Evolutionary conservation across 2,113 vertebrate genomes (phyloP), one percentile per base, ranked within the genome.

Genomic region (Dicrurus megarhynchus): DNA sequence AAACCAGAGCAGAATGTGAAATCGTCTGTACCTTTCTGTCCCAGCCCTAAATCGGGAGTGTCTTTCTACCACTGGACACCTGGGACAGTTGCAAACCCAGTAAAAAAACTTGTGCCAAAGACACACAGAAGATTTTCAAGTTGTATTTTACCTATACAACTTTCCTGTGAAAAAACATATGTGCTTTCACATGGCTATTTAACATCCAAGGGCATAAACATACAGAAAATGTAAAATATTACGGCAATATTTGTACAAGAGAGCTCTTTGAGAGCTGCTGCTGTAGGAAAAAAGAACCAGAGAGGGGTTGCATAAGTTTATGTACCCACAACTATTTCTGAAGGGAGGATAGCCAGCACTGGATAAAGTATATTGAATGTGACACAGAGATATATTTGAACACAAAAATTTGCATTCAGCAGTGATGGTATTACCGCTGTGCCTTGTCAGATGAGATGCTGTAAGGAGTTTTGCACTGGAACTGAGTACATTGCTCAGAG

Each of bases 11-110:
- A 77, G 6, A 67, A 44, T 24, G 17, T 55, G 35, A 77, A 84
- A 81, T 81, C 6, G 6, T 23, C 6, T 69, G 16, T 11, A 68
- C 15, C 20, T 84, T 74, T 50, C 30, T 67, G 35, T 50, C 27
- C 23, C 19, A 50, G 7, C 19, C n/a, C 14, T 60, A 84, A 50
- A 22, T 33, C 2, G 0, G 21, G 21, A 57, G 18, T 1, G 1
- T 30, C 89, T 90, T 94, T 73, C 76, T 30, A 78, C 11, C 3
- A 0, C 11, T 64, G 32, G n/a, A 35, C 2, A 1, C 6, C 47
- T 49, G 73, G 35, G 27, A 55, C 10, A 27, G 47, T 0, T 52
- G 24, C 39, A 90, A 87, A 30, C 3, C 4, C 44, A 28, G 9
- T 16, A 35, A 41, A 69, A 85, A 70, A 56, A 26, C 0, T 37